Percentiles rank a stretch among this genome's conserved stretches.
These are phyloP conservation scores for Empidonax traillii DNA, from an alignment of 2,113 vertebrate genomes.

Conservation along the genomic window DNA sequence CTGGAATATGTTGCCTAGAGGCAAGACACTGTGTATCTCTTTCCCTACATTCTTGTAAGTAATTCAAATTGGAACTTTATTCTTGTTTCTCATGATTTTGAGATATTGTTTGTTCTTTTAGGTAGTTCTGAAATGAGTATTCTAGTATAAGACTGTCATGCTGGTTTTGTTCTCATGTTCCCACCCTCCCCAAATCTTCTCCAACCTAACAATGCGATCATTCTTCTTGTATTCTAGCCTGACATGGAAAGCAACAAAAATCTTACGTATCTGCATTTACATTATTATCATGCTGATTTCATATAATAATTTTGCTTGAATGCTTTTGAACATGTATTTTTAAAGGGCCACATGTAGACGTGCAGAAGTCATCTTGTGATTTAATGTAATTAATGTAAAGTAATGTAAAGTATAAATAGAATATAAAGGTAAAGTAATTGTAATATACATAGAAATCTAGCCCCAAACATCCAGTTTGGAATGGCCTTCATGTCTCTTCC, in stretches of 20 bases:
- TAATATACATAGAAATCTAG: not conserved
- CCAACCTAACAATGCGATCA: not conserved
- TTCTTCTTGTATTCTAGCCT: not conserved
- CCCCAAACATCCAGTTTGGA: not conserved
- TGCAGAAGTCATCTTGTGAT: not conserved
- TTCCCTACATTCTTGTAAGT: not conserved
- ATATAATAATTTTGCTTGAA: not conserved
- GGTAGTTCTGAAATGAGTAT: not conserved
- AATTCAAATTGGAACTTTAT: not conserved
- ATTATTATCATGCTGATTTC: not conserved
- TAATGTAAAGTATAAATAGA: not conserved
- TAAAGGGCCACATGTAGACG: not conserved
- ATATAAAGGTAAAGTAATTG: not conserved
- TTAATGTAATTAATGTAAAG: not conserved
- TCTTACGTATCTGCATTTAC: not conserved
- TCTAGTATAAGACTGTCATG: not conserved
- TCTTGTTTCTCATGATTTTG: not conserved
- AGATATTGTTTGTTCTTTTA: not conserved
- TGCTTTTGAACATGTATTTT: not conserved
- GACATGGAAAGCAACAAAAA: not conserved
- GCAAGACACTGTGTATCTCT: not conserved
- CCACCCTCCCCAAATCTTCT: not conserved
- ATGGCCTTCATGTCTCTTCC: not conserved
- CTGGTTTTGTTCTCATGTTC: not conserved
- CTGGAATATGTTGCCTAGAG: not conserved